Base-by-base conservation (phyloP, 2,888 invertebrate species). In the Cheilosia impressa region DNA sequence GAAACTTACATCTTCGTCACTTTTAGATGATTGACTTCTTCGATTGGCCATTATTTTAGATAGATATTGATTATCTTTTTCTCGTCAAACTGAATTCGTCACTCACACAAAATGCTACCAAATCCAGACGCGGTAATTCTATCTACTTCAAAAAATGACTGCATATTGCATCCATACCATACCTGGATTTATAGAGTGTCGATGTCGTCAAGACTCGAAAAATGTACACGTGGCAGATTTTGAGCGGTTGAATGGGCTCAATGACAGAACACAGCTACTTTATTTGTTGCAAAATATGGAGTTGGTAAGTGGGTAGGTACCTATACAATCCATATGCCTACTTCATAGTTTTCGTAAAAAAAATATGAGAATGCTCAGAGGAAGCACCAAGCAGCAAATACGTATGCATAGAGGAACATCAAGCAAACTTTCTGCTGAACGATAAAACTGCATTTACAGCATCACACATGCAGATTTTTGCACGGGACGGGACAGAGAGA, bases 1-100 rank as follows among this genome's bases (percentile, higher is more conserved):
- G 31, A 19, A 38, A 78, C 69, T 63, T 63, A 78, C 78, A 78
- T 78, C 77, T 13, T 78, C 78, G 0, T 78, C 78, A 15, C 13
- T 55, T 17, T 53, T 53, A 27, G 19, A 2, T 0, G 22, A 6
- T 62, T 53, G 52, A 45, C 31, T 62, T 45, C 69, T 55, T 27
- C 69, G 60, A 9, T 41, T 38, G 17, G 77, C 58, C 77, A 77
- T 77, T 34, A 19, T 15, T 24, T 31, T 0, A 4, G 0, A 13
- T 13, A 10, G 34, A 13, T 38, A 38, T 57, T 9, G 38, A 22
- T 4, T 38, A 15, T 63, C 34, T 17, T 17, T 19, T 63, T 31
- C 19, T 15, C 24, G 4, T n/a, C 1, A 15, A 43, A 60, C 2
- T 19, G 19, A 34, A 34, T 55, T 4, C 17, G 7, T n/a, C 43